Base-by-base conservation (phyloP, 2,888 invertebrate species). In the Acronicta aceris region DNA sequence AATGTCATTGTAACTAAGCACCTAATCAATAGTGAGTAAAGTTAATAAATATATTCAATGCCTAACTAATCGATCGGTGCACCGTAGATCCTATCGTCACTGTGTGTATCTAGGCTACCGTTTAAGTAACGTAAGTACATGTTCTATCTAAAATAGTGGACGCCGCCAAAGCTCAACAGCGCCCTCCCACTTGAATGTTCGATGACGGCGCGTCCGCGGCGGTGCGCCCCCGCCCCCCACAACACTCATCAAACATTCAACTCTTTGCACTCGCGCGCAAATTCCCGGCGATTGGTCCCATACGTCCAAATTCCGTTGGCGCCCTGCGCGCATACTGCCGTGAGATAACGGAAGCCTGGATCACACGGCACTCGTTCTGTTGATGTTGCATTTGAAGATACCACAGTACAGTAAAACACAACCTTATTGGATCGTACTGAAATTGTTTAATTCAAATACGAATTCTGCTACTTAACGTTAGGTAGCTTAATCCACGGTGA, bases 191-290 rank as follows among this genome's bases (percentile, higher is more conserved):
- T 93, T 94, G 94, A 94, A 94, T 94, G 94, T 94, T 94, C 93
- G 94, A 94, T 94, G 94, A 92, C 83, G 88, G 89, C 92, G 91
- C 92, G 89, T 67, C 57, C 59, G 72, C 70, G 71, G 76, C 69
- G 69, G 68, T 65, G 67, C 71, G 65, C 68, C 67, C 66, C 67
- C 68, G 71, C 78, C 74, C 71, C 76, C 73, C 71, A 76, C 91
- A 89, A 92, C 92, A 92, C 93, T 95, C 95, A 94, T 94, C 95
- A 95, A 95, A 95, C 95, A 95, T 95, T 95, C 95, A 95, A 95
- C 95, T 95, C 95, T 95, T 95, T 94, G 81, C 78, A 83, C 86
- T 85, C 84, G 85, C 79, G 81, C 89, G 90, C 86, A 87, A 82
- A 82, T 80, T 84, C 88, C 89, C 87, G 89, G 89, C 85, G 85